Conservation (phyloP, 2,113 vertebrate genomes). For the Tychaedon coryphoeus region DNA sequence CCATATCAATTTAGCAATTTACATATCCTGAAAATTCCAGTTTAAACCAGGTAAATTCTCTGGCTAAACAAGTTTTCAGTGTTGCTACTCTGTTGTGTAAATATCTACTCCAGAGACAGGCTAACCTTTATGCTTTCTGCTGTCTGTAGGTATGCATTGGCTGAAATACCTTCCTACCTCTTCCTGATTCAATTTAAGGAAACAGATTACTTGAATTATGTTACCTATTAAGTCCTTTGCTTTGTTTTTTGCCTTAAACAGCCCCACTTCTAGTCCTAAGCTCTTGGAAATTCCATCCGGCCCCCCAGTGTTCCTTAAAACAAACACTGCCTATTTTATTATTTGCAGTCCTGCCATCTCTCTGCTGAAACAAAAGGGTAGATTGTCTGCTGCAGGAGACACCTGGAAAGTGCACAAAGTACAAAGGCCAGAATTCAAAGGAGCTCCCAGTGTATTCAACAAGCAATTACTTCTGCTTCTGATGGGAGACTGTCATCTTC, state of each 20-base stretch:
- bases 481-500: conserved; percentile 92
- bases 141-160: background rate
- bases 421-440: conserved; percentile 83
- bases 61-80: background rate
- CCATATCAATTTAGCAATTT: background rate
- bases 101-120: background rate
- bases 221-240: conserved; percentile 28
- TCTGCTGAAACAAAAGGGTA: conserved; percentile 81
- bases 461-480: conserved; percentile 88
- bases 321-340: conserved; percentile 71
- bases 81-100: background rate
- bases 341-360: conserved; percentile 70
- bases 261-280: conserved; percentile 17
- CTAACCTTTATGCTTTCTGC: background rate
- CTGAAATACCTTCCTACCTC: conserved; percentile 17
- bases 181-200: conserved; percentile 31
- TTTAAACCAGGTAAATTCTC: background rate
- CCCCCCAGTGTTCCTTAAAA: conserved; percentile 69
- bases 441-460: conserved; percentile 79
- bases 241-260: conserved; percentile 41
- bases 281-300: conserved; percentile 72
- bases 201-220: conserved; percentile 30
- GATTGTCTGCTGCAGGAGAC: conserved; percentile 84
- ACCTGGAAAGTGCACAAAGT: conserved; percentile 87
- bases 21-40: background rate